Evolutionary conservation across 2,797 vertebrate species (phyloP).

Genomic region (Spinus pinus): DNA sequence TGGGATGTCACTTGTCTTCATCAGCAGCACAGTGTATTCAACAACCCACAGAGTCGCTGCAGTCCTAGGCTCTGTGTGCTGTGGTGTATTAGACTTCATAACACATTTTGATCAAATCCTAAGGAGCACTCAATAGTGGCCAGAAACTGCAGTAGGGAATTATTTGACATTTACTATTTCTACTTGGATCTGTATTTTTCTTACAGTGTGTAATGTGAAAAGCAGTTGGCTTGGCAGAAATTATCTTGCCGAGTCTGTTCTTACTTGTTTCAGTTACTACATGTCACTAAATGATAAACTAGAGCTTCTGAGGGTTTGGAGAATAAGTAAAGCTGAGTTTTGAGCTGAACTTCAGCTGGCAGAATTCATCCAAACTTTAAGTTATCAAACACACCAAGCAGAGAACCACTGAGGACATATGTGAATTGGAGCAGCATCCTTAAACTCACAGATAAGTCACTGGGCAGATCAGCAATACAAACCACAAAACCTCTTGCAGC

Average conservation of each 20-base stretch:
- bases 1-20: neutral
- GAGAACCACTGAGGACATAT: neutral
- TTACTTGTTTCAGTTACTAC: neutral
- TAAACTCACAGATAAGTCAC: neutral
- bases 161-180: neutral
- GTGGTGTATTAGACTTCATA: neutral
- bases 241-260: neutral
- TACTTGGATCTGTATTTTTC: neutral
- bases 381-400: neutral
- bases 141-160: neutral
- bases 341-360: neutral
- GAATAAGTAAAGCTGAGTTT: neutral
- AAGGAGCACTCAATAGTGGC: neutral
- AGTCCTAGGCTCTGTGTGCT: neutral
- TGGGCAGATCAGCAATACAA: neutral
- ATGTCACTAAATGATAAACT: neutral
- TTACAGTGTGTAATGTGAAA: neutral
- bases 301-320: neutral
- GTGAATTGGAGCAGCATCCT: accelerated
- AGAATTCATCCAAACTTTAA: neutral
- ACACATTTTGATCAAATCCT: neutral
- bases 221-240: neutral
- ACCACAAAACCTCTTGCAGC: neutral
- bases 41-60: accelerated
- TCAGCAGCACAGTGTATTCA: neutral